phyloP scores from a whole-genome alignment of 1,140 invertebrate species.

The Eulimnadia texana region DNA sequence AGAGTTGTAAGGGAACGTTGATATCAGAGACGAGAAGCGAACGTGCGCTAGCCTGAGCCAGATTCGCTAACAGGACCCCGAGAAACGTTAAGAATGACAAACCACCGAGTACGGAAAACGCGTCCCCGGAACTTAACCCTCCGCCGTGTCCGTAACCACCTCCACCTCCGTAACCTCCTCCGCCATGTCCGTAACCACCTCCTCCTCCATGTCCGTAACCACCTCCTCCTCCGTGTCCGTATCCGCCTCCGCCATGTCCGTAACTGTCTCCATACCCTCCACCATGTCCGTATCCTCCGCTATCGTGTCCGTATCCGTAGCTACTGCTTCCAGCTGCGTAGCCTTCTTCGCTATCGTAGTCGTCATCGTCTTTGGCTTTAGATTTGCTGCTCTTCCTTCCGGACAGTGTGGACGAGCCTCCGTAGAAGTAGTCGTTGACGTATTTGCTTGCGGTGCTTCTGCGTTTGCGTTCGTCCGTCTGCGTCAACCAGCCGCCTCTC shows the following conservation, averaged over 20 bases:
- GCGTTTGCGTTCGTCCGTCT: too few relatives aligned
- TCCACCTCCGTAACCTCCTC: slow-evolving; percentile 1
- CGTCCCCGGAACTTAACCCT: not conserved
- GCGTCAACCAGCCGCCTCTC: not conserved
- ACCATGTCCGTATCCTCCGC: not conserved
- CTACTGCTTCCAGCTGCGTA: not conserved
- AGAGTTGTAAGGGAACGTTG: slow-evolving; percentile 1
- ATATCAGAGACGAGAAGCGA: slow-evolving; percentile 4
- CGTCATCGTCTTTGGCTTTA: not conserved
- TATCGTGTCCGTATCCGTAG: not conserved
- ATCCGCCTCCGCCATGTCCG: not conserved
- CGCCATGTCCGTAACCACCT: slow-evolving; percentile 7
- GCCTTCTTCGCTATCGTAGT: not conserved
- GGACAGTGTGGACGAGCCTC: not conserved
- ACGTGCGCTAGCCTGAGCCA: slow-evolving; percentile 1
- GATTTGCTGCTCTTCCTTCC: not conserved
- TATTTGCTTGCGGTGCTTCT: not conserved
- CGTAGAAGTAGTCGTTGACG: not conserved
- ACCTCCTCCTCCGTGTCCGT: slow-evolving; percentile 9
- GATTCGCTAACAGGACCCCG: slow-evolving; percentile 7
- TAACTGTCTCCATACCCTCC: not conserved
- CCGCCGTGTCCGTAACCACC: not conserved
- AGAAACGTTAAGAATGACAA: slow-evolving; percentile 13
- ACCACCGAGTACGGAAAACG: slow-evolving; percentile 13
- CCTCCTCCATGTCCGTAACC: not conserved